Base-by-base conservation (phyloP, 2,797 vertebrate genomes). In the Halcyon chelicuti region DNA sequence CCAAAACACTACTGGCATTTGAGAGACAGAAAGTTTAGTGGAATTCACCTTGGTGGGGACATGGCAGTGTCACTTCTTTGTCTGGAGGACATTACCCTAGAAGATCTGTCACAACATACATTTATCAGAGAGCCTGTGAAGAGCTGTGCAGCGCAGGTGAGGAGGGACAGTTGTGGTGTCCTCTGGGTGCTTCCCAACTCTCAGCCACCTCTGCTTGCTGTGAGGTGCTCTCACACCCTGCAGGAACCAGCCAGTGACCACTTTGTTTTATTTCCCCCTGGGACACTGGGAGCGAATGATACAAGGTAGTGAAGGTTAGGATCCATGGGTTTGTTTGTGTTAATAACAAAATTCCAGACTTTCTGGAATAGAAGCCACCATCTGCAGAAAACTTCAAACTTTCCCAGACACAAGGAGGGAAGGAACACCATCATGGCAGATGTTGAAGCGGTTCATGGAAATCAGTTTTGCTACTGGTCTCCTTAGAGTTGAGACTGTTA, bases 51-150 rank as follows among this genome's bases (percentile, higher is more conserved):
- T n/a, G 81, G 33, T 54, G 40, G 21, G 25, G 29, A 35, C 29
- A 12, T 0, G 1, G 47, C 2, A 5, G 26, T 47, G 42, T 28
- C 7, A 3, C 21, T 62, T 35, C 23, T 39, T 76, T 47, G 40
- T n/a, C 29, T 46, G 84, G 31, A 70, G 31, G 31, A 22, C 10
- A 7, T 54, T 29, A 28, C 7, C 12, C 35, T 46, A 40, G 47
- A 68, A 91, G 47, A 63, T 39, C 39, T 73, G 51, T 55, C 55
- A 58, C 71, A 82, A 7, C 2, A 15, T 21, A 52, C 12, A 12
- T 29, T 58, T 75, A 25, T 18, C n/a, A 65, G 74, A 58, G 25
- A 29, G 51, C 55, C 47, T 73, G 31, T 25, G 57, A 62, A 87
- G 33, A 31, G 39, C 28, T n/a, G 20, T 12, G 14, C 10, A 6